A percentile compares a stretch with the other conserved stretches of the same genome.
Conservation (phyloP, 2,113 vertebrate genomes). For the Eonycteris spelaea region DNA sequence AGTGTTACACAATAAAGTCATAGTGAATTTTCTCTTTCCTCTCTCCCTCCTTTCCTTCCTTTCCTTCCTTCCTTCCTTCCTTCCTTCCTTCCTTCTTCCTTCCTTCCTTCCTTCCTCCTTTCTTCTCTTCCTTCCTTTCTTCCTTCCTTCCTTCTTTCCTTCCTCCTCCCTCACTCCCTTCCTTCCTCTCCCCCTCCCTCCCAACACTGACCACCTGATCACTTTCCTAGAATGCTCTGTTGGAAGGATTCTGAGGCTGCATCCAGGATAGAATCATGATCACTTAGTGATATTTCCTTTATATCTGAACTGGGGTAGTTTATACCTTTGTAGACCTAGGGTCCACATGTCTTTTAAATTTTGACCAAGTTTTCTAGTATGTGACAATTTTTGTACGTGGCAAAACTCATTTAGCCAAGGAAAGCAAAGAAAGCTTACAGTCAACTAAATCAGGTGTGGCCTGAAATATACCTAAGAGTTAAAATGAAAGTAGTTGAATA, state of each 20-base stretch:
- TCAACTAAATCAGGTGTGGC: not conserved
- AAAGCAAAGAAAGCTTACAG: not conserved
- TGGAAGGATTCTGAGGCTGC: not conserved
- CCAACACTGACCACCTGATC: not conserved
- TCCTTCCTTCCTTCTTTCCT: too few species aligned
- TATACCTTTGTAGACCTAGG: not conserved
- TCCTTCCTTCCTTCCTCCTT: not conserved
- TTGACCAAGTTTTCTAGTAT: not conserved
- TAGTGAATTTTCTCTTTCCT: not conserved
- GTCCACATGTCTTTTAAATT: not conserved
- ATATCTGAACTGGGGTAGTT: not conserved
- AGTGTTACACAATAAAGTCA: not conserved
- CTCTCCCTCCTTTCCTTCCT: too few species aligned
- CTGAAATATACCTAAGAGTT: not conserved
- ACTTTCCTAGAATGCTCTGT: not conserved
- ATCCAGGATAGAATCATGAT: not conserved
- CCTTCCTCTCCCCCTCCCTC: too few species aligned
- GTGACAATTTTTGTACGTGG: not conserved
- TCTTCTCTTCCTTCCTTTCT: too few species aligned
- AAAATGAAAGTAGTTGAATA: slow-evolving; percentile 17
- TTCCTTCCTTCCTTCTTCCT: not conserved
- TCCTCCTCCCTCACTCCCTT: too few species aligned
- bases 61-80: too few species aligned
- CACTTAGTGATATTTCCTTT: not conserved
- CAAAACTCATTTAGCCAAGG: not conserved